These are phyloP conservation scores for Zaprionus ornatus DNA, from an alignment of 1,140 invertebrate species.

Conservation along the genomic window DNA sequence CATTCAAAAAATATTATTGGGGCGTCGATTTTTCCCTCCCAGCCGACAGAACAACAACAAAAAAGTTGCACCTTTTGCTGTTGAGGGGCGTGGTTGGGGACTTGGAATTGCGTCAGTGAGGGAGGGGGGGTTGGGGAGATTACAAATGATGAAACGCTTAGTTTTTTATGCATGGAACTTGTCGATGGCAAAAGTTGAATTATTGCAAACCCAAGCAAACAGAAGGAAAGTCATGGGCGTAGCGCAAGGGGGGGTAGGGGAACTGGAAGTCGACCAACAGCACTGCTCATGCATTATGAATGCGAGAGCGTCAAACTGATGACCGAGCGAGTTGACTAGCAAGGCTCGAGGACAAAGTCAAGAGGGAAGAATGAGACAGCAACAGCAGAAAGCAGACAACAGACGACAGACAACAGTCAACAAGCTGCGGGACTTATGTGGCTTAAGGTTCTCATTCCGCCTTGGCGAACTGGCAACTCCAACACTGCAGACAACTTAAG, in stretches of 20 bases:
- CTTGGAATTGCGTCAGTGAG: not conserved
- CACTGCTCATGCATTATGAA: conserved; percentile 41
- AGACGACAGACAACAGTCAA: conserved; percentile 10
- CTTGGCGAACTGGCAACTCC: not conserved
- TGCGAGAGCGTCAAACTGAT: conserved; percentile 1
- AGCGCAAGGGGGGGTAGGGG: not conserved
- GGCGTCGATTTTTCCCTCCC: conserved; percentile 19
- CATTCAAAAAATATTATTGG: conserved; percentile 51
- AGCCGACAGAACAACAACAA: conserved; percentile 10
- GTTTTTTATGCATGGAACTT: conserved; percentile 53
- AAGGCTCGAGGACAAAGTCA: not conserved
- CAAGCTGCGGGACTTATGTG: conserved; percentile 29
- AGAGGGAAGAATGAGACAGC: not conserved
- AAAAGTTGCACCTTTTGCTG: conserved; percentile 42
- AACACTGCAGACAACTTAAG: not conserved
- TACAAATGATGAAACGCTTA: conserved; percentile 48
- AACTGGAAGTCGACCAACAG: not conserved
- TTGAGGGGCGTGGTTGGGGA: not conserved
- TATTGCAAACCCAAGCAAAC: conserved; percentile 28
- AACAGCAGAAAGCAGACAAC: not conserved
- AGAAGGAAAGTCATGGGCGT: not conserved
- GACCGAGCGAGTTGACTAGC: not conserved
- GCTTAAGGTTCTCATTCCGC: conserved; percentile 6
- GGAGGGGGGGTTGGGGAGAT: not conserved
- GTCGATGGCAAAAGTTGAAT: conserved; percentile 52